phyloP scores from a whole-genome alignment of 2,888 invertebrate genomes.

The Ochropleura leucogaster region DNA sequence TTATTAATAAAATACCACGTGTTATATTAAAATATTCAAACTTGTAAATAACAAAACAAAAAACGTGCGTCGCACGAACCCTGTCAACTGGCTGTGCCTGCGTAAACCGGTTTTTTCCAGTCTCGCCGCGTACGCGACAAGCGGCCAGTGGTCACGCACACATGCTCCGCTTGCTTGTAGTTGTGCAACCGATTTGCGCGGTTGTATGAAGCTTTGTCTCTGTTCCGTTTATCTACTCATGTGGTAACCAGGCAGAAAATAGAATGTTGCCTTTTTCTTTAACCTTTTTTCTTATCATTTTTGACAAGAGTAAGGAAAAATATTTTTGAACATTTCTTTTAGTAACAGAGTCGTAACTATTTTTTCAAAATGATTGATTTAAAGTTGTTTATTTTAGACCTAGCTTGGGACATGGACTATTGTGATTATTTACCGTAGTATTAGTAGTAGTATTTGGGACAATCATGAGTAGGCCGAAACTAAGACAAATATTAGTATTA shows the following conservation, averaged over 20 bases:
- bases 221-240: no score
- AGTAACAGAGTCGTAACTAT: background rate
- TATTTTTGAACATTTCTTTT: constrained; percentile 4
- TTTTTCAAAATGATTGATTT: constrained; percentile 27
- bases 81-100: no score
- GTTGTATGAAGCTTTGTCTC: no score
- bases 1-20: no score
- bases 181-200: no score
- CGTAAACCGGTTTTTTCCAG: no score
- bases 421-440: constrained; percentile 46
- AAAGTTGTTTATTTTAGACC: constrained; percentile 24
- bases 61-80: no score
- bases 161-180: no score
- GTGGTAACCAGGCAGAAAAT: background rate
- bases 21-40: no score
- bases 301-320: constrained; percentile 9
- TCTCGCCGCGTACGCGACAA: no score
- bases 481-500: constrained; percentile 6
- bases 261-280: background rate
- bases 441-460: background rate
- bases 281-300: constrained; percentile 15
- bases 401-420: constrained; percentile 38
- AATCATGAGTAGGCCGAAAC: background rate
- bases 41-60: no score
- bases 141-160: no score